phyloP scores from a whole-genome alignment of 2,888 invertebrate genomes.

The Eupithecia insigniata region DNA sequence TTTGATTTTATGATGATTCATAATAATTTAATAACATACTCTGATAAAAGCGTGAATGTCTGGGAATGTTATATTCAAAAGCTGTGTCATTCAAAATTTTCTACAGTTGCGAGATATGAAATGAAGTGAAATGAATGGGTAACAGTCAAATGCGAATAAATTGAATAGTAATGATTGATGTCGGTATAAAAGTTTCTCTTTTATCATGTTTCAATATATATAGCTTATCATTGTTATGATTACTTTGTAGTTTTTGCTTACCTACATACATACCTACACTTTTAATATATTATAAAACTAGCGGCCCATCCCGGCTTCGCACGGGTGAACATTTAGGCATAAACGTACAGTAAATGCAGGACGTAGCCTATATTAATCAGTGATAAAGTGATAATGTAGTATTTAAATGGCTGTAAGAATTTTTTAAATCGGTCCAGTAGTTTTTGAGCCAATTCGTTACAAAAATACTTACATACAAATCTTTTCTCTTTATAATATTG shows the following conservation, averaged over 20 bases:
- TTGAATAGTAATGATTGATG: slow-evolving; percentile 29
- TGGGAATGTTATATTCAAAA: not conserved
- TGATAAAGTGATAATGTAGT: no score
- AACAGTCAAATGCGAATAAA: slow-evolving; percentile 28
- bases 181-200: slow-evolving; percentile 16
- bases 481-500: no score
- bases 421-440: no score
- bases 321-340: no score
- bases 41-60: not conserved
- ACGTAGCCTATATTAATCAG: no score
- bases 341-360: no score
- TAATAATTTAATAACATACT: not conserved
- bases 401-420: no score
- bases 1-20: not conserved
- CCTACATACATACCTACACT: no score
- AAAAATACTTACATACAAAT: no score
- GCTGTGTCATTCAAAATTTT: slow-evolving; percentile 24
- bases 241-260: slow-evolving; percentile 11
- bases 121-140: slow-evolving; percentile 20
- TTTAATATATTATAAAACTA: no score
- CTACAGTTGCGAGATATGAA: slow-evolving; percentile 13
- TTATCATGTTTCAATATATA: slow-evolving; percentile 7
- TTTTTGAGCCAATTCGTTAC: no score
- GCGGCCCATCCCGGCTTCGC: no score
- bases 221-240: slow-evolving; percentile 15